A percentile compares a stretch with the other conserved stretches of the same genome.
phyloP scores from a whole-genome alignment of 1,140 invertebrate genomes.

The Aethina tumida region DNA sequence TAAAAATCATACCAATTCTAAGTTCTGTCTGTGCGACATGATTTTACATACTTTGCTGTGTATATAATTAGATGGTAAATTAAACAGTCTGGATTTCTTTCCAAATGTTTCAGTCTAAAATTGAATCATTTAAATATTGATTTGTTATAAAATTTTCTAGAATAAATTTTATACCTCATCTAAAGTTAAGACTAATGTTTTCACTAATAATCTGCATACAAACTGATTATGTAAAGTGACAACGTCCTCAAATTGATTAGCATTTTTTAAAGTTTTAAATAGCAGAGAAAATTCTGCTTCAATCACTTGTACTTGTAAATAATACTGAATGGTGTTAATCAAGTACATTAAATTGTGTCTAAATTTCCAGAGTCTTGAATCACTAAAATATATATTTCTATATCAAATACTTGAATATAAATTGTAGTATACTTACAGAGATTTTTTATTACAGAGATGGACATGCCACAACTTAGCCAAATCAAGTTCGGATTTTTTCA shows the following conservation, averaged over 20 bases:
- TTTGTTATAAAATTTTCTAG: too few relatives aligned
- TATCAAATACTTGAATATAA: conserved; percentile 7
- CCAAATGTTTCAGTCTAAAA: conserved; percentile 7
- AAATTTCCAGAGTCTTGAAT: conserved; percentile 55
- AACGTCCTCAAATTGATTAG: conserved; percentile 74
- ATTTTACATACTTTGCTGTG: too few relatives aligned
- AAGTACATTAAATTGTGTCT: conserved; percentile 77
- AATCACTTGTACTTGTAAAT: conserved; percentile 78
- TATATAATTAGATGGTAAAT: too few relatives aligned
- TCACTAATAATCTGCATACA: conserved; percentile 59
- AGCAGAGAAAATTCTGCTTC: conserved; percentile 70
- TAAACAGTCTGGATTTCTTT: conserved; percentile 25
- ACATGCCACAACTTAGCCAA: conserved; percentile 67
- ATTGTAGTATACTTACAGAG: conserved; percentile 39
- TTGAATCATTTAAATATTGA: too few relatives aligned
- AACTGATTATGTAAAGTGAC: conserved; percentile 71
- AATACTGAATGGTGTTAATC: conserved; percentile 83
- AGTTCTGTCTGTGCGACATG: too few relatives aligned
- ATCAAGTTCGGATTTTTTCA: conserved; percentile 74
- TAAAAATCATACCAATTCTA: conserved; percentile 15
- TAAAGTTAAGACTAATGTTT: conserved; percentile 54
- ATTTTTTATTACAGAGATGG: conserved; percentile 47
- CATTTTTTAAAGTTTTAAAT: conserved; percentile 58
- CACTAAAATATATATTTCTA: conserved; percentile 32
- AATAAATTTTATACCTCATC: conserved; percentile 33